Conservation (phyloP, 1,140 invertebrate genomes). For the Drosophila insularis region DNA sequence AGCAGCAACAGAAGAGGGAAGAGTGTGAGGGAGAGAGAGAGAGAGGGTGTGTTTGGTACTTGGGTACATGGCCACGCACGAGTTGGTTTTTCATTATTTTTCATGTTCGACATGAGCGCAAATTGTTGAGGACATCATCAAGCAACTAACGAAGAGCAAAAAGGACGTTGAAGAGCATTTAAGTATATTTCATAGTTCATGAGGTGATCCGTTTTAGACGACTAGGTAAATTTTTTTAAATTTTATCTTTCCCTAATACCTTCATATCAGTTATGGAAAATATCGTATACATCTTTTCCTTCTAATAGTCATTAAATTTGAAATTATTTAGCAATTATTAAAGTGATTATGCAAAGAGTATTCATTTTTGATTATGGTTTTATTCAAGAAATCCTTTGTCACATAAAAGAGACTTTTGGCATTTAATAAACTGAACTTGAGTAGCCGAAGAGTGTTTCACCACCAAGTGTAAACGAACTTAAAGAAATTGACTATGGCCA, state of each 20-base stretch:
- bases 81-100: slow-evolving; percentile 72
- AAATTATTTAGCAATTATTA: too few species aligned
- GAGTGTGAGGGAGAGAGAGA: background rate
- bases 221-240: background rate
- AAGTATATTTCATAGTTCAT: background rate
- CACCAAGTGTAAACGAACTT: too few species aligned
- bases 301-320: too few species aligned
- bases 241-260: background rate
- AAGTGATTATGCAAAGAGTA: too few species aligned
- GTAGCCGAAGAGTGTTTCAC: too few species aligned
- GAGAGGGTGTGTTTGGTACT: slow-evolving; percentile 15
- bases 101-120: slow-evolving; percentile 73
- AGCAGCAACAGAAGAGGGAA: background rate
- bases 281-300: too few species aligned
- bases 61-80: slow-evolving; percentile 51
- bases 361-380: too few species aligned
- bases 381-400: too few species aligned
- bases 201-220: background rate
- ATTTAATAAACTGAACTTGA: too few species aligned
- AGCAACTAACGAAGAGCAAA: background rate
- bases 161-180: background rate
- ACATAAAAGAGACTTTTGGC: too few species aligned
- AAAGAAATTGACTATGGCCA: too few species aligned
- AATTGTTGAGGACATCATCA: slow-evolving; percentile 50
- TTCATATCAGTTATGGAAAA: too few species aligned